phyloP scores from a whole-genome alignment of 2,797 vertebrate species.

The Platyrinchus mystaceus region DNA sequence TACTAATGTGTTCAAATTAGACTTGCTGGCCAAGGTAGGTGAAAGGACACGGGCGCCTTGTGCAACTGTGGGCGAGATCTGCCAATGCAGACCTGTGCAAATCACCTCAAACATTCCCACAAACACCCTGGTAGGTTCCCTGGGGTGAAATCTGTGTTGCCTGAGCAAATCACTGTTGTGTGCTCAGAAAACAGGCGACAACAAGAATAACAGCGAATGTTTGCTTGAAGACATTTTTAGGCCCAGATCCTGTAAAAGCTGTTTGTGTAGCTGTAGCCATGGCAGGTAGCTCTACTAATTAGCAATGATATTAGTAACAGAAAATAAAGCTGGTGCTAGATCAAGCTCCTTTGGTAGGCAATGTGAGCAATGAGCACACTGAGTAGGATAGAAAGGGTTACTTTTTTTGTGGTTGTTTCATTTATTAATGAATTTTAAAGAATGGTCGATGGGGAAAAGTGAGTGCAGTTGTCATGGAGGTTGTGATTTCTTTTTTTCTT shows the following conservation, averaged over 20 bases:
- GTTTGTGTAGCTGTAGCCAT: background rate
- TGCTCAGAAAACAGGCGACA: background rate
- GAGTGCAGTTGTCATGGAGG: background rate
- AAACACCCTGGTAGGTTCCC: background rate
- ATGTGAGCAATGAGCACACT: fast-evolving
- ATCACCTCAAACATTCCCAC: fast-evolving
- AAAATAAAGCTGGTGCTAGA: background rate
- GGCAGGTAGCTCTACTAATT: background rate
- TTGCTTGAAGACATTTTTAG: background rate
- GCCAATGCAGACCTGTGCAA: fast-evolving
- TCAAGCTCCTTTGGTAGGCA: background rate
- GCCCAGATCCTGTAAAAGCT: background rate
- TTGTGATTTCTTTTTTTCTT: background rate
- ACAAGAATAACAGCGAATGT: background rate
- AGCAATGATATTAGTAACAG: background rate
- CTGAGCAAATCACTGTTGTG: background rate
- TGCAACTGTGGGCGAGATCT: background rate
- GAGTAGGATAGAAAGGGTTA: background rate
- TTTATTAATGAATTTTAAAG: background rate
- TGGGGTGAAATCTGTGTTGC: background rate
- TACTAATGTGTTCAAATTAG: background rate
- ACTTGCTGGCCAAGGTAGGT: background rate
- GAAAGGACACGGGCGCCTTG: background rate
- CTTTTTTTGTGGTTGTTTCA: background rate
- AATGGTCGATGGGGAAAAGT: background rate